Conservation (phyloP, 2,888 invertebrate genomes). For the Cabera pusaria region DNA sequence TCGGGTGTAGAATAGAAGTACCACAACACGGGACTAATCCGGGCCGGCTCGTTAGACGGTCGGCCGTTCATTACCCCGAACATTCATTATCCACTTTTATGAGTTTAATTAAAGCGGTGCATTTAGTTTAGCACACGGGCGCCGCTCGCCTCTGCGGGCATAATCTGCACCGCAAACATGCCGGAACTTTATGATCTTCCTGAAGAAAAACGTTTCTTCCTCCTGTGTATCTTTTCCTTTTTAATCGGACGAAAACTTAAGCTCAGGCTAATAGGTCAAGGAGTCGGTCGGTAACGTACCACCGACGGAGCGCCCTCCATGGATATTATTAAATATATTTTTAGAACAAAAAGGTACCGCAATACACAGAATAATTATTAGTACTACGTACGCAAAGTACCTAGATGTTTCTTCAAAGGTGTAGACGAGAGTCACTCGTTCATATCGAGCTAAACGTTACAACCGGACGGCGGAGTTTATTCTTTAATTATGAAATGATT, state of each 20-base stretch:
- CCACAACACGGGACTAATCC: slow-evolving; percentile 6
- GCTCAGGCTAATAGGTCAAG: slow-evolving; percentile 14
- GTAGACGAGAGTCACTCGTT: too few species aligned
- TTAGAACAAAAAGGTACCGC: too few species aligned
- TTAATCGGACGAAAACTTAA: slow-evolving; percentile 8
- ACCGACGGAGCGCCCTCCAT: too few species aligned
- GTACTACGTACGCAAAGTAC: too few species aligned
- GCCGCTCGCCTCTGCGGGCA: slow-evolving; percentile 4
- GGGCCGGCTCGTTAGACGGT: slow-evolving; percentile 7
- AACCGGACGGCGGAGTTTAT: too few species aligned
- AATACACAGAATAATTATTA: too few species aligned
- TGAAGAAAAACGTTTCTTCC: slow-evolving; percentile 6
- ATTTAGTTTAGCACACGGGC: slow-evolving; percentile 5
- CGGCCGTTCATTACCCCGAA: slow-evolving; percentile 6
- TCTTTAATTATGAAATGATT: too few species aligned
- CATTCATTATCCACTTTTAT: slow-evolving; percentile 12
- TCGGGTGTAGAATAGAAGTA: too few species aligned
- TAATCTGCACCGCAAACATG: slow-evolving; percentile 9
- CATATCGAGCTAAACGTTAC: too few species aligned
- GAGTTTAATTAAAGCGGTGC: slow-evolving; percentile 16
- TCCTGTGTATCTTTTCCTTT: slow-evolving; percentile 10
- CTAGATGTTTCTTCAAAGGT: too few species aligned
- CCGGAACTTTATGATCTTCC: slow-evolving; percentile 9
- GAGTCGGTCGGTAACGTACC: too few species aligned
- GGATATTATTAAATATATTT: too few species aligned